These are phyloP conservation scores for Cotesia typhae DNA, from an alignment of 1,140 invertebrate species.

Conservation along the genomic window DNA sequence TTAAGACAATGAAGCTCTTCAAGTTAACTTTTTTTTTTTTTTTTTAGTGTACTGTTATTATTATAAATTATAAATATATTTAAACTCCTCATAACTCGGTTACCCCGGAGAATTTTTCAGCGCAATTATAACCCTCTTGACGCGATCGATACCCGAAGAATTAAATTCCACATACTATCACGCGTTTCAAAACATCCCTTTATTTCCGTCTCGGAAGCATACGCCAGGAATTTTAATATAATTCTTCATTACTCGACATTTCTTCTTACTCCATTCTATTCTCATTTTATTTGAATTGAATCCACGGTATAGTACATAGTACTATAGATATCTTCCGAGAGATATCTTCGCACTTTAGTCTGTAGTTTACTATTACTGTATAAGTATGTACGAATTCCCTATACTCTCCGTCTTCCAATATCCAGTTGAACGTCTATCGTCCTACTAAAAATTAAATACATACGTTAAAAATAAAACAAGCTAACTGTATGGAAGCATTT, in stretches of 20 bases:
- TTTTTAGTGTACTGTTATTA: too few species aligned
- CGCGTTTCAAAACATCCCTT: conserved; percentile 40
- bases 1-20: too few species aligned
- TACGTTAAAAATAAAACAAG: conserved; percentile 42
- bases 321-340: too few species aligned
- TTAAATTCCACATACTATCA: conserved; percentile 43
- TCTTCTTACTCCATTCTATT: too few species aligned
- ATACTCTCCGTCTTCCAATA: too few species aligned
- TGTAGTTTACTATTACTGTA: too few species aligned
- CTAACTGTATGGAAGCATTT: conserved; percentile 56
- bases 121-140: conserved; percentile 25
- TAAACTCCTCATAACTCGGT: background rate
- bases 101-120: background rate
- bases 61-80: background rate
- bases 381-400: too few species aligned
- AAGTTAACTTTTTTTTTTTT: too few species aligned
- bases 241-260: background rate
- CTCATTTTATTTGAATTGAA: too few species aligned
- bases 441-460: conserved; percentile 27
- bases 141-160: conserved; percentile 34
- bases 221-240: conserved; percentile 5
- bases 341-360: too few species aligned
- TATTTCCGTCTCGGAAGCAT: conserved; percentile 7
- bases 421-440: background rate
- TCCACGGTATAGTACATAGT: too few species aligned